These are phyloP conservation scores for Anarrhichthys ocellatus DNA, from an alignment of 2,113 vertebrate genomes.

Conservation along the genomic window DNA sequence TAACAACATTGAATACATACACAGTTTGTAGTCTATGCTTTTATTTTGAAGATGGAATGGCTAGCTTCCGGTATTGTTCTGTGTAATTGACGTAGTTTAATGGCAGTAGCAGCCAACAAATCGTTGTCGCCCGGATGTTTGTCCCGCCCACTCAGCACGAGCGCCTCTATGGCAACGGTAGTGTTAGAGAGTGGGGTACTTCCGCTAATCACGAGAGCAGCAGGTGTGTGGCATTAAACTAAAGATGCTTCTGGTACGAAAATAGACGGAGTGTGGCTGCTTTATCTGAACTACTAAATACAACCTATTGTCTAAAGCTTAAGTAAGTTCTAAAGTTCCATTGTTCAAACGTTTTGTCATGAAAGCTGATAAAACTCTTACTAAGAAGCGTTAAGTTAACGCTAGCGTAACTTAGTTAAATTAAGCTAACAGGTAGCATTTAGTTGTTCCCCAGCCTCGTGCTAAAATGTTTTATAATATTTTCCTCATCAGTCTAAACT, in stretches of 20 bases:
- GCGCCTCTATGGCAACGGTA: slow-evolving; percentile 54
- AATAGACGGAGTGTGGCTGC: background rate
- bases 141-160: slow-evolving; percentile 16
- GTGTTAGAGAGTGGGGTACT: slow-evolving; percentile 22
- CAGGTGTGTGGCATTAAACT: background rate
- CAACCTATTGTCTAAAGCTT: background rate
- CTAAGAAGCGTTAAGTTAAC: slow-evolving; percentile 1
- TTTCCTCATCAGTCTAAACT: background rate
- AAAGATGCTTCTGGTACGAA: background rate
- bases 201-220: background rate
- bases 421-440: background rate
- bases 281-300: background rate
- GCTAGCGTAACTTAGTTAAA: background rate
- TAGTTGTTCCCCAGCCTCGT: background rate
- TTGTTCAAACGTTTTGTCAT: background rate
- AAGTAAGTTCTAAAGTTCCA: slow-evolving; percentile 13
- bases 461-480: background rate
- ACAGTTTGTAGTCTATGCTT: background rate
- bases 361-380: background rate
- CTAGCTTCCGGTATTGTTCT: background rate
- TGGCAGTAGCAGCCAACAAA: background rate
- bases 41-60: slow-evolving; percentile 35
- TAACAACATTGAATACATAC: fast-evolving
- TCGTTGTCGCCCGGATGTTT: background rate
- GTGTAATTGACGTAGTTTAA: fast-evolving